A percentile compares a stretch with the other conserved stretches of the same genome.
phyloP scores from a whole-genome alignment of 2,113 vertebrate species.

The Percina caprodes region DNA sequence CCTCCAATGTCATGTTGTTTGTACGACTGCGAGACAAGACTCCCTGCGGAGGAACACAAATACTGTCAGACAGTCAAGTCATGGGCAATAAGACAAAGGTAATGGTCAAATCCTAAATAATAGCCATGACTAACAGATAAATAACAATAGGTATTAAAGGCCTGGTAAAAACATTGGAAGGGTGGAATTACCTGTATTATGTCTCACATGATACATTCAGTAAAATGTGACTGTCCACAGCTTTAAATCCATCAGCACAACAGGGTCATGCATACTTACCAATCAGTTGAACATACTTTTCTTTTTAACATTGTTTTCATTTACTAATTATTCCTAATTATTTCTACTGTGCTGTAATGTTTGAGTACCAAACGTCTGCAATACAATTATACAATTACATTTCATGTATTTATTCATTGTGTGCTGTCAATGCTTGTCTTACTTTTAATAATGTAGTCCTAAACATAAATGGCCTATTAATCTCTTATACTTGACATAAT shows the following conservation, averaged over 20 bases:
- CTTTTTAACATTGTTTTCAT: neutral
- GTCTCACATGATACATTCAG: neutral
- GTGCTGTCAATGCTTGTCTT: neutral
- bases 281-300: neutral
- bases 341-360: neutral
- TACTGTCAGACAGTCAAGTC: neutral
- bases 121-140: neutral
- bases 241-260: neutral
- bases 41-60: constrained; percentile 66
- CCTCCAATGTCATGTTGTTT: constrained; percentile 85
- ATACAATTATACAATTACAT: neutral
- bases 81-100: neutral
- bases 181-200: neutral
- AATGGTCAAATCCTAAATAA: neutral
- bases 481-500: neutral
- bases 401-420: neutral
- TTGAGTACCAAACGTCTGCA: neutral
- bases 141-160: neutral
- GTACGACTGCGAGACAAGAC: constrained; percentile 77
- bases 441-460: neutral
- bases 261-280: neutral
- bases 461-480: neutral
- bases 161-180: too few species aligned
- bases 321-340: neutral
- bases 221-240: neutral